A percentile compares a stretch with the other conserved stretches of the same genome.
phyloP scores from a whole-genome alignment of 2,888 invertebrate species.

The Automeris io region DNA sequence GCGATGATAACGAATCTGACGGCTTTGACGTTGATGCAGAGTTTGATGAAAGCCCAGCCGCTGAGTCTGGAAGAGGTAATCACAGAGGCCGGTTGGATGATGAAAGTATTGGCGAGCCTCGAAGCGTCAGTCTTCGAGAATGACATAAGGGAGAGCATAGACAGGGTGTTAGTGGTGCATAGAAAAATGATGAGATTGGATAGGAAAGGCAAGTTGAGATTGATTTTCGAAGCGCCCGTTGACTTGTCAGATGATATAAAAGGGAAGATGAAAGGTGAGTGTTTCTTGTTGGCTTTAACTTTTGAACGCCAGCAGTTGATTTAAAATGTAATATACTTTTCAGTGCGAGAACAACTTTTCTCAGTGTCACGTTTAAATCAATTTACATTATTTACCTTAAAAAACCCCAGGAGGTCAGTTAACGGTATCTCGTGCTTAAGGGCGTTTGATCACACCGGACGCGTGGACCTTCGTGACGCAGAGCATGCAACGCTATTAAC shows the following conservation, averaged over 20 bases:
- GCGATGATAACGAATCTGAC: slow-evolving; percentile 85
- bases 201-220: slow-evolving; percentile 37
- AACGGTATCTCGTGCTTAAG: too few species aligned
- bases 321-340: too few species aligned
- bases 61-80: slow-evolving; percentile 64
- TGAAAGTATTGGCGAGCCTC: slow-evolving; percentile 45
- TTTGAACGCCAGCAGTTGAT: too few species aligned
- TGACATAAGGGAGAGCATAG: slow-evolving; percentile 64
- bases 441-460: too few species aligned
- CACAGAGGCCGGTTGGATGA: slow-evolving; percentile 73
- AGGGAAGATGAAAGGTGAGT: slow-evolving; percentile 70
- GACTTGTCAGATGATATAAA: slow-evolving; percentile 58
- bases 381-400: too few species aligned
- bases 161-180: slow-evolving; percentile 79
- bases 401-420: too few species aligned
- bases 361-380: too few species aligned
- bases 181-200: slow-evolving; percentile 62
- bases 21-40: slow-evolving; percentile 78
- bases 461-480: too few species aligned
- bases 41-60: slow-evolving; percentile 46
- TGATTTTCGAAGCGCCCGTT: slow-evolving; percentile 53
- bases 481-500: too few species aligned
- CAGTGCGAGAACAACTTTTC: too few species aligned
- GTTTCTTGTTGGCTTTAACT: slow-evolving; percentile 12
- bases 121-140: slow-evolving; percentile 69